Base-by-base conservation (phyloP, 2,797 vertebrate species). In the Amblyopsis hoosieri region DNA sequence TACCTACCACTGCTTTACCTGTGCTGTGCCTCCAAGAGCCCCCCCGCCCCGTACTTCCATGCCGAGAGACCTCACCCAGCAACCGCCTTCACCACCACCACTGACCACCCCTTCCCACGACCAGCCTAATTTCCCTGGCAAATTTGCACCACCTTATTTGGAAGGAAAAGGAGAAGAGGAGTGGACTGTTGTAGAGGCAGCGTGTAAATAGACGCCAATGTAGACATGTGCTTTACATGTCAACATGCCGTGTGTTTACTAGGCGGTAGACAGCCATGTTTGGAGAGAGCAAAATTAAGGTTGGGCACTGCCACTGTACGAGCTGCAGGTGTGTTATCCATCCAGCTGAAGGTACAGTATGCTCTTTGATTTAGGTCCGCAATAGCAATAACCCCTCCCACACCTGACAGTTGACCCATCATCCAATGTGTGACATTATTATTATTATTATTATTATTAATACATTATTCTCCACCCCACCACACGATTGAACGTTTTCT, bases 161-260 rank as follows among this genome's bases (percentile, higher is more conserved):
- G 60, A 17, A 2, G 5, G 46, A 48, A 6, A 31, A 10, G 48
- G 33, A 57, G 64, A 10, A 46, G 51, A 62, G 17, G 51, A 46
- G 33, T 37, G 7, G 51, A 46, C 15, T 37, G 6, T 33, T 33
- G 33, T 37, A 37, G 10, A 23, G 17, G 56, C 12, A 23, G 15
- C n/a, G 61, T 31, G 19, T 2, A 11, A 8, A 53, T 12, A 51
- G 53, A 54, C 10, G 12, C 45, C 14, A 14, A 12, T 12, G 2
- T 15, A 64, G 12, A n/a, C 17, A 2, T 61, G 42, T 60, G 50
- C 37, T 67, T 53, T 62, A 49, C n/a, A 52, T 71, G 47, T n/a
- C 49, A n/a, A 55, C 37, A 4, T 7, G 10, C 15, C 57, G 68
- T 68, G 65, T 12, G 12, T 61, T 14, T 7, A 15, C 14, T 57